Evolutionary conservation across 92 coral and sea anemone genomes (phyloP), one percentile per base, ranked within the genome.

Genomic region (Bergia puertoricense): DNA sequence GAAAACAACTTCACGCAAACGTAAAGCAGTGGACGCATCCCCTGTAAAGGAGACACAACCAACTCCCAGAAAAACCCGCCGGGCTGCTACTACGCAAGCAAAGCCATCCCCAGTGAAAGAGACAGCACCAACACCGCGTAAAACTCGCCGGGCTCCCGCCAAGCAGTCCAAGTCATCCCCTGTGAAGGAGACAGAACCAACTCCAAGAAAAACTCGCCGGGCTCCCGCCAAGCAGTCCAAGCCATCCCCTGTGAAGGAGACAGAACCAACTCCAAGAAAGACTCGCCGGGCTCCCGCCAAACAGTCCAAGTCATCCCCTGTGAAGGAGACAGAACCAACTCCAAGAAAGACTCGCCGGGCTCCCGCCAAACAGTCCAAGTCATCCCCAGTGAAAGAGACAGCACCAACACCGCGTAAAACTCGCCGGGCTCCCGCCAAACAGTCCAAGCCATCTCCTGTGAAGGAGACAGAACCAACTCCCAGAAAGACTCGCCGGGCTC

Each of bases 11-110:
- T 84, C 87, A 2, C 44, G 44, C 78, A 84, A 84, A 38, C 87
- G 87, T n/a, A 84, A 84, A 84, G 87, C 36, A 15, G 18, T 6
- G n/a, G 79, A 71, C 18, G 66, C 82, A 54, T 78, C 82, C 67
- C 82, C 40, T 82, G 86, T 41, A n/a, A 68, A 82, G 41, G 76
- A 41, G 2, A 1, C 22, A 6, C n/a, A 5, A 42, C 89, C 76
- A 42, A 45, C 77, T 5, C 48, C 78, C 62, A 84, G 81, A 20
- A 62, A 23, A 43, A 75, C 90, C 66, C 91, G 86, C 40, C 50
- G 86, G 9, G 74, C 74, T 65, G 57, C 86, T 1, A 46, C 48
- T 1, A 88, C 44, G 37, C 22, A 46, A 16, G 6, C 86, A 4
- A 36, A 44, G 3, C 59, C 85, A 20, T 45, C 77, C 74, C 51